phyloP scores from a whole-genome alignment of 2,113 vertebrate species.

The Thalassarche chlororhynchos region DNA sequence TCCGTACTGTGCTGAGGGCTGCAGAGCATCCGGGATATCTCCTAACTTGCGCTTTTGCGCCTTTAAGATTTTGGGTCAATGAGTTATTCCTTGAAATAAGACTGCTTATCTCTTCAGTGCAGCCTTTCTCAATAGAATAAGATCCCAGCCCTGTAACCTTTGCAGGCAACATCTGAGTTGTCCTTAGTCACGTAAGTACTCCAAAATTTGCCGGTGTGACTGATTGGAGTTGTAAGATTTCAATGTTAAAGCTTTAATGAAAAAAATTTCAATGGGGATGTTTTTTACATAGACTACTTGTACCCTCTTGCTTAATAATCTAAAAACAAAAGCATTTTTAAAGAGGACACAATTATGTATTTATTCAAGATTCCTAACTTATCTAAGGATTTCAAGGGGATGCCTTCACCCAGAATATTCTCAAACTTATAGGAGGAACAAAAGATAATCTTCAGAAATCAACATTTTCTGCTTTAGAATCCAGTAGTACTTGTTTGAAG shows the following conservation, averaged over 20 bases:
- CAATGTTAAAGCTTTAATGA: neutral
- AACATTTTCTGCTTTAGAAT: constrained; percentile 19
- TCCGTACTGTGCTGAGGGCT: neutral
- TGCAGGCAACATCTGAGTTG: neutral
- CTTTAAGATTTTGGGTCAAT: neutral
- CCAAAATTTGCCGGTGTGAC: neutral
- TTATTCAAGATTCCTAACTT: neutral
- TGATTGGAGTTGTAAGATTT: neutral
- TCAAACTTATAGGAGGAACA: neutral
- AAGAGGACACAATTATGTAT: neutral
- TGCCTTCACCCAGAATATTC: neutral
- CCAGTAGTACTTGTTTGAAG: constrained; percentile 43
- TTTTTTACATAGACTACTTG: neutral
- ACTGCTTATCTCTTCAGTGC: neutral
- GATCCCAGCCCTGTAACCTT: neutral
- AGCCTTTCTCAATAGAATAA: neutral
- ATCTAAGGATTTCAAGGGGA: neutral
- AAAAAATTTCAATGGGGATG: neutral
- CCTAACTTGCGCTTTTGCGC: neutral
- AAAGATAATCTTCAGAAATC: constrained; percentile 20
- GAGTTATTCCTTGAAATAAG: constrained; percentile 10
- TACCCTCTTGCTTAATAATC: neutral
- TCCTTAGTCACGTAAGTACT: neutral
- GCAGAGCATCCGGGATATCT: neutral
- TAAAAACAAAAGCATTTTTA: neutral